Percentiles rank a stretch among this genome's conserved stretches.
These are phyloP conservation scores for Euura lappo DNA, from an alignment of 1,140 invertebrate species.

Conservation along the genomic window DNA sequence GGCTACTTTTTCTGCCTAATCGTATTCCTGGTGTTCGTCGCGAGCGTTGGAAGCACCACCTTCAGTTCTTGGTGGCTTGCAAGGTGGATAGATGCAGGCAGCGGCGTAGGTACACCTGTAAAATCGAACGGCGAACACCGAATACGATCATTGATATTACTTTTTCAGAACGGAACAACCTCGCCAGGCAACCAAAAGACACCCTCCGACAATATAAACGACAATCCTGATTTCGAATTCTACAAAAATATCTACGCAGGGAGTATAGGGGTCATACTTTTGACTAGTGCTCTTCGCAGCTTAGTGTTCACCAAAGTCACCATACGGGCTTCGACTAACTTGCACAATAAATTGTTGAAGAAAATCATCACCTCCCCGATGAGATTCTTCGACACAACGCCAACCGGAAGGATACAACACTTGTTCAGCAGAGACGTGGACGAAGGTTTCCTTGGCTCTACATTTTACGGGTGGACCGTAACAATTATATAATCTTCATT, in stretches of 20 bases:
- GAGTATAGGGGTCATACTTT: conserved; percentile 61
- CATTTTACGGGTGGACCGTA: no score
- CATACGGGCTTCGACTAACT: conserved; percentile 65
- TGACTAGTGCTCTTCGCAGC: conserved; percentile 64
- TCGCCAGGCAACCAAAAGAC: conserved; percentile 23
- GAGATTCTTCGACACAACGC: conserved; percentile 69
- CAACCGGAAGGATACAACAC: conserved; percentile 70
- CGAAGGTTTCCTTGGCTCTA: conserved; percentile 64
- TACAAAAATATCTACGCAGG: conserved; percentile 63
- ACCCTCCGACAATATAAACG: no score
- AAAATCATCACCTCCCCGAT: conserved; percentile 64
- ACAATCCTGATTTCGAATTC: conserved; percentile 53
- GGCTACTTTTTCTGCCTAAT: conserved; percentile 61
- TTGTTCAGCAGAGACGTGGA: conserved; percentile 72
- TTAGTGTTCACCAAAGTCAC: conserved; percentile 65
- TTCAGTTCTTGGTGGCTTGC: conserved; percentile 76
- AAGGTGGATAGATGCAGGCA: conserved; percentile 66
- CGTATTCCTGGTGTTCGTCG: conserved; percentile 63
- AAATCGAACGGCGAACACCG: no score
- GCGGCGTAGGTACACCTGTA: conserved; percentile 57
- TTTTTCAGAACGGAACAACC: conserved; percentile 45
- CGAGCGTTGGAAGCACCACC: conserved; percentile 64
- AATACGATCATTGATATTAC: no score
- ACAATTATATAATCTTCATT: not conserved
- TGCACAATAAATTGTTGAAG: conserved; percentile 67